Percentiles rank a stretch among this genome's conserved stretches.
Conservation (phyloP, 2,797 vertebrate species). For the Enteromius treurensis region DNA sequence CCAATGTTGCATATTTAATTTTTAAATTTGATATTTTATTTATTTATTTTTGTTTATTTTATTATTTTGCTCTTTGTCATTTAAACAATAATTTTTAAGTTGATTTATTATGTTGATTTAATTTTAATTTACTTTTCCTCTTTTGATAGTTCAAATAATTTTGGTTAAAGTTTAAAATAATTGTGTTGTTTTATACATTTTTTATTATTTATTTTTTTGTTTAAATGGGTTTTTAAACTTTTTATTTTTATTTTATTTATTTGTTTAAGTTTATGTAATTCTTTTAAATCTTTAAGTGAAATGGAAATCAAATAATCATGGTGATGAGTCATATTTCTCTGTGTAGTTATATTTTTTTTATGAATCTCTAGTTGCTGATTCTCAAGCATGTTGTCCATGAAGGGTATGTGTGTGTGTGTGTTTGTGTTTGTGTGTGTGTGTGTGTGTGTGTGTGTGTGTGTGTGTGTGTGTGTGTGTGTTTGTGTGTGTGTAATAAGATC, state of each 20-base stretch:
- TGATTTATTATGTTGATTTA: no score
- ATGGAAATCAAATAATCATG: neutral
- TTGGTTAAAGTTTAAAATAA: neutral
- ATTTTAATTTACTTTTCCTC: neutral
- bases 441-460: no score
- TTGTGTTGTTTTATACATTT: no score
- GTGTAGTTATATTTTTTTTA: neutral
- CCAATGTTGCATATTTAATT: no score
- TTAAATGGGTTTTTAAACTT: neutral
- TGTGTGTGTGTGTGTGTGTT: neutral
- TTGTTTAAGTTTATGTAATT: neutral
- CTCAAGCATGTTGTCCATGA: neutral
- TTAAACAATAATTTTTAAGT: no score
- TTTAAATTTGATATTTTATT: no score
- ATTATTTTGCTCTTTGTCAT: no score
- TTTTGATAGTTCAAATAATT: no score
- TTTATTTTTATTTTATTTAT: neutral
- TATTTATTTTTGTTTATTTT: no score
- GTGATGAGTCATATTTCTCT: neutral
- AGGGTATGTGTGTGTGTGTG: neutral
- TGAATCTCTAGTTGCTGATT: neutral
- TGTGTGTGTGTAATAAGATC: constrained; percentile 3
- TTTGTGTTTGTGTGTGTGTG: no score
- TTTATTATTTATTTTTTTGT: neutral
- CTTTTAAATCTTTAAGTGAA: neutral